These are phyloP conservation scores for Pantherophis guttatus DNA, from an alignment of 2,113 vertebrate genomes.

Conservation along the genomic window DNA sequence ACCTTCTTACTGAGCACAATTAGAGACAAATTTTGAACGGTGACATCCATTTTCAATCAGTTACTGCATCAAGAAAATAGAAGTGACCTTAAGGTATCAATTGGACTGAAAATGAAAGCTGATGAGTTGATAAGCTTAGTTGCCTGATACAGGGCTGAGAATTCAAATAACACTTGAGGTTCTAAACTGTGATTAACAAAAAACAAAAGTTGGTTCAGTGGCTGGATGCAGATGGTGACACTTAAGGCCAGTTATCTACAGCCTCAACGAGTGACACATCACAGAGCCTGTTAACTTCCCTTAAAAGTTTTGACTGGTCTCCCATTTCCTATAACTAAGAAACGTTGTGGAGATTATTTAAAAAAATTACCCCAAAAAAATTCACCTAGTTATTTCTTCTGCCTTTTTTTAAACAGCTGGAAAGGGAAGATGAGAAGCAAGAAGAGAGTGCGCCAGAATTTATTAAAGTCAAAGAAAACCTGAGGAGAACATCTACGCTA, in stretches of 20 bases:
- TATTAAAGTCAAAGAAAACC: conserved; percentile 91
- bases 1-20: not conserved
- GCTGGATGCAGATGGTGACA: not conserved
- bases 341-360: not conserved
- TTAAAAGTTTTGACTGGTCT: not conserved
- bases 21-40: not conserved
- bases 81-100: not conserved
- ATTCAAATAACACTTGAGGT: not conserved
- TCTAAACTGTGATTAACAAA: not conserved
- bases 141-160: not conserved
- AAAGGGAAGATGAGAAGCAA: conserved; percentile 79
- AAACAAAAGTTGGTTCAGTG: not conserved
- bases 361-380: not conserved
- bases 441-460: conserved; percentile 87
- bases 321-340: not conserved
- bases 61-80: not conserved
- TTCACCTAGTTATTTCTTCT: not conserved
- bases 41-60: not conserved
- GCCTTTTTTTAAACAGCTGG: conserved; percentile 73
- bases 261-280: not conserved
- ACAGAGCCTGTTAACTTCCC: not conserved
- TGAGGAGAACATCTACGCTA: conserved; percentile 79
- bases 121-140: not conserved
- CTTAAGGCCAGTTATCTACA: not conserved
- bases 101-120: not conserved